Evolutionary conservation across 2,797 vertebrate genomes (phyloP), one percentile per base, ranked within the genome.

Genomic region (Scolopax bukidnonensis): DNA sequence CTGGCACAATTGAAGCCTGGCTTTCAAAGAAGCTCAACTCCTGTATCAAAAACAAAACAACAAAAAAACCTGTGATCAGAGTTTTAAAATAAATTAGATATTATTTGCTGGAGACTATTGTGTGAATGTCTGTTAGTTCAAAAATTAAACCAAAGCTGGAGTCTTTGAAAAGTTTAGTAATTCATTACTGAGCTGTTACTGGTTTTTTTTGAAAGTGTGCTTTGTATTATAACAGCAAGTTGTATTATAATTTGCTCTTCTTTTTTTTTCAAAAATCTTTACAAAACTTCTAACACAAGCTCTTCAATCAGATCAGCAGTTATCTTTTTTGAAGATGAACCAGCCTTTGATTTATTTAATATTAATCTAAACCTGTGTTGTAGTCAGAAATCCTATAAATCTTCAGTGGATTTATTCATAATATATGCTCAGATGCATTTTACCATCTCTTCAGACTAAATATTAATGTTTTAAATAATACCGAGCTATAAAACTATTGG

Each of bases 381-480:
- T 19, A 89, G 41, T 30, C 30, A 91, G 60, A 91, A 94, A 68
- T 20, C 40, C 10, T 87, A 70, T 79, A 84, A 87, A 56, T 20
- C 16, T 79, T 76, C 67, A 82, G 32, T 61, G 59, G 23, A n/a
- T 92, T 92, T 76, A 76, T 82, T 79, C 27, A 85, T 85, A 89
- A 87, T 89, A 54, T 50, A 89, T 76, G 32, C 12, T 82, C 4
- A 80, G 68, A 65, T 48, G 84, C 3, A 87, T 50, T 93, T 87
- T 84, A 8, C 27, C 19, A n/a, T 60, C 56, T 59, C 40, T 76
- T 85, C 56, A 73, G 71, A 73, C 53, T 92, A 84, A 90, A 86
- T 89, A 75, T 69, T 79, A 89, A 79, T 61, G 25, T 67, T 87
- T 84, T 87, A 87, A 87, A 87, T 67, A 80, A 67, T 50, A 91